Percentiles rank a stretch among this genome's conserved stretches.
These are phyloP conservation scores for Halcyon smyrnensis DNA, from an alignment of 2,797 vertebrate species.

Conservation along the genomic window DNA sequence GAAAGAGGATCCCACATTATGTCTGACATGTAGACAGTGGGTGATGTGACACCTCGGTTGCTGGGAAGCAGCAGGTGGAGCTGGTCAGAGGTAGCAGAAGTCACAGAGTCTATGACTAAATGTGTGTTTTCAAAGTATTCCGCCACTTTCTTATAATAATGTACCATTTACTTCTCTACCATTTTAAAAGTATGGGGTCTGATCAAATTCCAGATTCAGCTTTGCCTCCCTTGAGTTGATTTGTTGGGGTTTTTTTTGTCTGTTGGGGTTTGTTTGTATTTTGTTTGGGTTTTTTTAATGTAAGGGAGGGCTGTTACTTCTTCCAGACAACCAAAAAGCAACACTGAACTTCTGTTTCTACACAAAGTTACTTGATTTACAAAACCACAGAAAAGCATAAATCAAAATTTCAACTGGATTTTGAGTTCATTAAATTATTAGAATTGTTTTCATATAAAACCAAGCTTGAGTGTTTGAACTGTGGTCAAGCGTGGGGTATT, in stretches of 20 bases:
- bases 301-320: background rate
- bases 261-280: no score
- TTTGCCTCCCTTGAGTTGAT: background rate
- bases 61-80: background rate
- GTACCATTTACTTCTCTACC: background rate
- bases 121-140: fast-evolving
- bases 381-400: background rate
- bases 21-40: background rate
- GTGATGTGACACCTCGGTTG: background rate
- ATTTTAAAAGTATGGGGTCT: background rate
- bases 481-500: background rate
- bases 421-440: background rate
- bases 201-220: background rate
- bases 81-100: background rate
- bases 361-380: background rate
- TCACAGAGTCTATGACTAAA: background rate
- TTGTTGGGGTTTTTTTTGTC: no score
- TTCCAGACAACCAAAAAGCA: background rate
- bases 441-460: background rate
- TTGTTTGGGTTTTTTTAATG: background rate
- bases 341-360: background rate
- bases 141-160: background rate
- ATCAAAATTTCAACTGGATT: background rate
- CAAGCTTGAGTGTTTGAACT: background rate
- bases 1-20: background rate